phyloP scores from a whole-genome alignment of 2,888 invertebrate genomes.

The Tineola bisselliella region DNA sequence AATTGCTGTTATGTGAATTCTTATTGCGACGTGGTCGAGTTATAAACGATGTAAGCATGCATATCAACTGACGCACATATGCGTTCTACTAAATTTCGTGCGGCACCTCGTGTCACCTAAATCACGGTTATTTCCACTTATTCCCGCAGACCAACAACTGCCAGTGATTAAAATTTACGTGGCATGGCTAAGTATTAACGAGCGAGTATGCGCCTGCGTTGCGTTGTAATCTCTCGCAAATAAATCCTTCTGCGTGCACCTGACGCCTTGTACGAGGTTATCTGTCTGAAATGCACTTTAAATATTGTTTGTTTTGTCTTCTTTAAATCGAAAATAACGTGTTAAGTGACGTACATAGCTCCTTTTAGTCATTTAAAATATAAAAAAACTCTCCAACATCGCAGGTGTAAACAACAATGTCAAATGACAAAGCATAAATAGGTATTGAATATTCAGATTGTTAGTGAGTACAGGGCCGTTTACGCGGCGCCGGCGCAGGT shows the following conservation, averaged over 20 bases:
- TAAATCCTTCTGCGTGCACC: slow-evolving; percentile 64
- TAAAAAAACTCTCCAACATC: slow-evolving; percentile 14
- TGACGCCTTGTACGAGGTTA: slow-evolving; percentile 27
- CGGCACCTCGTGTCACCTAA: slow-evolving; percentile 47
- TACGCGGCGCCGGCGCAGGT: slow-evolving; percentile 73
- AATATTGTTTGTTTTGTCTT: slow-evolving; percentile 6
- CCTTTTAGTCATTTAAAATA: background rate
- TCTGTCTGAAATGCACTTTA: slow-evolving; percentile 10
- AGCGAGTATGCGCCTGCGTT: slow-evolving; percentile 50
- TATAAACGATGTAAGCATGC: slow-evolving; percentile 4
- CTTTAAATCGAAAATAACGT: background rate
- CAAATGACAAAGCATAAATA: slow-evolving; percentile 31
- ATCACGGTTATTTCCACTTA: slow-evolving; percentile 48
- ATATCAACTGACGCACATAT: background rate
- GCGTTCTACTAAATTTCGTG: slow-evolving; percentile 33
- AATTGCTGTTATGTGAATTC: background rate
- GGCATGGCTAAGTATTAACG: slow-evolving; percentile 64
- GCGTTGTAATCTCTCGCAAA: slow-evolving; percentile 50
- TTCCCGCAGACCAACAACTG: slow-evolving; percentile 48
- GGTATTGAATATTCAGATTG: slow-evolving; percentile 65
- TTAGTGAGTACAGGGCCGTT: slow-evolving; percentile 64
- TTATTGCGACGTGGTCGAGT: background rate
- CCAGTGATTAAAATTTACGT: slow-evolving; percentile 67
- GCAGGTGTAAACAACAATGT: slow-evolving; percentile 59
- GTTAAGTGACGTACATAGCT: background rate